These are phyloP conservation scores for Lasiurus cinereus DNA, from an alignment of 2,113 vertebrate genomes.

Conservation along the genomic window DNA sequence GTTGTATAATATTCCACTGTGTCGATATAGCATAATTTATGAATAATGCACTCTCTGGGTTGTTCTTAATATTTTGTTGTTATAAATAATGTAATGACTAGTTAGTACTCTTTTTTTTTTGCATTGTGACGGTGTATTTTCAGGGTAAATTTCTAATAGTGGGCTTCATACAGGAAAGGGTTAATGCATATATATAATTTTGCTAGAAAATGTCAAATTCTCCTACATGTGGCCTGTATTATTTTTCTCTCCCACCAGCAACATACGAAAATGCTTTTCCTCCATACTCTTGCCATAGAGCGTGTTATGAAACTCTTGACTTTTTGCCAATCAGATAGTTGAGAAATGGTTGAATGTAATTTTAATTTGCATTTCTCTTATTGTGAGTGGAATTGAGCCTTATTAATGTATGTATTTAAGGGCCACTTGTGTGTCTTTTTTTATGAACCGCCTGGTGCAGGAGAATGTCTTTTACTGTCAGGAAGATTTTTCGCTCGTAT, in stretches of 20 bases:
- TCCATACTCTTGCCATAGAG: neutral
- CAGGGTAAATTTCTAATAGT: constrained; percentile 19
- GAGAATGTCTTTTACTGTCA: neutral
- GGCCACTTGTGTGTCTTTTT: neutral
- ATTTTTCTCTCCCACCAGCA: neutral
- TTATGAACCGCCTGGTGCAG: neutral
- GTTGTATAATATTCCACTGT: neutral
- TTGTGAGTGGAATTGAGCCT: neutral
- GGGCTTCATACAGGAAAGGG: neutral
- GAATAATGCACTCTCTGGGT: neutral
- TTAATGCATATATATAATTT: neutral
- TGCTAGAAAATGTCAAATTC: neutral
- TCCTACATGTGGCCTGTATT: neutral
- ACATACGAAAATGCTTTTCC: neutral
- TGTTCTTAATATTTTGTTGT: constrained; percentile 7
- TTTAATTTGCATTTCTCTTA: constrained; percentile 56
- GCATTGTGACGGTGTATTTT: neutral
- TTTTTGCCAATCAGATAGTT: neutral
- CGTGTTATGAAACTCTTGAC: neutral
- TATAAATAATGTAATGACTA: neutral
- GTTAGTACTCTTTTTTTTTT: neutral
- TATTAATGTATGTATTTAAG: constrained; percentile 1
- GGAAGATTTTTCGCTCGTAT: neutral
- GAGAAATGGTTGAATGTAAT: neutral
- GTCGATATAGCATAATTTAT: neutral